Percentiles rank a stretch among this genome's conserved stretches.
Evolutionary conservation across 2,113 vertebrate species (phyloP).

Genomic region (Callorhinus ursinus): DNA sequence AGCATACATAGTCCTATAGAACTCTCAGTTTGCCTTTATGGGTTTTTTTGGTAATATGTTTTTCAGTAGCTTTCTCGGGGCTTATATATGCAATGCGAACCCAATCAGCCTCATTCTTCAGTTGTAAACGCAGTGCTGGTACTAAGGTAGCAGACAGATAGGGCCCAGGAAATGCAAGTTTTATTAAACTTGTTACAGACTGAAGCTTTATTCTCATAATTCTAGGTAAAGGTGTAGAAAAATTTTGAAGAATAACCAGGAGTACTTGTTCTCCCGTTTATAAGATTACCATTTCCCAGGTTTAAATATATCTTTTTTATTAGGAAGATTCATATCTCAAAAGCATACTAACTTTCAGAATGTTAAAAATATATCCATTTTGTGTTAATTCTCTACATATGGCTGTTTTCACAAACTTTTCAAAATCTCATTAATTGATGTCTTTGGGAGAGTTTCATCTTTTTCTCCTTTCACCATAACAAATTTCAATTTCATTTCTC

Average conservation of each 20-base stretch:
- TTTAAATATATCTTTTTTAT: conserved; percentile 38
- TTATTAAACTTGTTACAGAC: neutral
- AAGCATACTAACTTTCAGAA: neutral
- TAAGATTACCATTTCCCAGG: neutral
- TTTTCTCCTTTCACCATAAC: neutral
- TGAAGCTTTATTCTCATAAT: neutral
- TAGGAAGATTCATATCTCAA: neutral
- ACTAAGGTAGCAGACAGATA: neutral
- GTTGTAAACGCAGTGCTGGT: neutral
- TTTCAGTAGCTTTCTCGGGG: neutral
- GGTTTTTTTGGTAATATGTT: neutral
- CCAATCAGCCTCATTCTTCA: neutral
- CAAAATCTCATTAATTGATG: conserved; percentile 51
- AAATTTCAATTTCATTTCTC: conserved; percentile 36
- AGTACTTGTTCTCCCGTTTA: neutral
- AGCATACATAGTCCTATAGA: neutral
- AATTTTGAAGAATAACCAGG: neutral
- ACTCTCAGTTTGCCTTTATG: neutral
- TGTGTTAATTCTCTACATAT: conserved; percentile 43
- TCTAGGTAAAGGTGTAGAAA: neutral
- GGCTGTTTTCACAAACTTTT: conserved; percentile 29
- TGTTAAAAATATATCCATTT: conserved; percentile 41
- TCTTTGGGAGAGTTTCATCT: neutral
- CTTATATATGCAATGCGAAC: neutral
- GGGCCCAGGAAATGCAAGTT: neutral